These are phyloP conservation scores for Caenorhabditis sp. DNA, from an alignment of 2,888 invertebrate species.

Conservation along the genomic window DNA sequence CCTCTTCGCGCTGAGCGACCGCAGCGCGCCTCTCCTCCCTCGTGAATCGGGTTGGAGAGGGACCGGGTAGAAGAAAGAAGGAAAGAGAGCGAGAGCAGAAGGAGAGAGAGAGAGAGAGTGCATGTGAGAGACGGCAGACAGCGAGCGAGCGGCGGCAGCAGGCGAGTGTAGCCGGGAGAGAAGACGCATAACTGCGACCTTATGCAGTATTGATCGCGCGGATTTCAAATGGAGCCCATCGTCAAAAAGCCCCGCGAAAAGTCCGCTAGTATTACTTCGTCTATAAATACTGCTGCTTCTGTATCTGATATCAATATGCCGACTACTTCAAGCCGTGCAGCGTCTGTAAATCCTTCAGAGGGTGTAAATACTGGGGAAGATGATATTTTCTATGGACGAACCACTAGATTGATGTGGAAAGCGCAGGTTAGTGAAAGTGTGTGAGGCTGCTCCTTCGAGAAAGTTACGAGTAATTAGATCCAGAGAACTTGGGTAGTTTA, in stretches of 20 bases:
- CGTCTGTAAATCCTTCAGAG: background rate
- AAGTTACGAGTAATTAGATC: too few species aligned
- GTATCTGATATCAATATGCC: conserved; percentile 11
- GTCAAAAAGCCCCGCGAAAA: conserved; percentile 17
- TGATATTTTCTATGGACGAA: conserved; percentile 81
- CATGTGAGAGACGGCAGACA: background rate
- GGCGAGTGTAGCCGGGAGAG: conserved; percentile 5
- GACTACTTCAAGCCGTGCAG: conserved; percentile 5
- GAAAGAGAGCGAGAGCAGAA: background rate
- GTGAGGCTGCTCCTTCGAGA: too few species aligned
- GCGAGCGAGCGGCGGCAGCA: background rate
- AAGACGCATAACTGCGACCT: conserved; percentile 11
- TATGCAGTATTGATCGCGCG: conserved; percentile 25
- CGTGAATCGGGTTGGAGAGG: background rate
- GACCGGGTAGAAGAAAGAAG: background rate
- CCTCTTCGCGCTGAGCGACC: background rate
- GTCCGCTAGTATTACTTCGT: background rate
- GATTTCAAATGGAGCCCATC: conserved; percentile 19
- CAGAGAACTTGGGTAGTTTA: too few species aligned
- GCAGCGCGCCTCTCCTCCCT: background rate
- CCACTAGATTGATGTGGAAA: conserved; percentile 86
- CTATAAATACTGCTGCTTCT: background rate
- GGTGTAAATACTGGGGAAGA: conserved; percentile 80
- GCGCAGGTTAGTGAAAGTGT: conserved; percentile 79
- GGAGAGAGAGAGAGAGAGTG: background rate